These are phyloP conservation scores for Passer montanus DNA, from an alignment of 2,113 vertebrate genomes.

Conservation along the genomic window DNA sequence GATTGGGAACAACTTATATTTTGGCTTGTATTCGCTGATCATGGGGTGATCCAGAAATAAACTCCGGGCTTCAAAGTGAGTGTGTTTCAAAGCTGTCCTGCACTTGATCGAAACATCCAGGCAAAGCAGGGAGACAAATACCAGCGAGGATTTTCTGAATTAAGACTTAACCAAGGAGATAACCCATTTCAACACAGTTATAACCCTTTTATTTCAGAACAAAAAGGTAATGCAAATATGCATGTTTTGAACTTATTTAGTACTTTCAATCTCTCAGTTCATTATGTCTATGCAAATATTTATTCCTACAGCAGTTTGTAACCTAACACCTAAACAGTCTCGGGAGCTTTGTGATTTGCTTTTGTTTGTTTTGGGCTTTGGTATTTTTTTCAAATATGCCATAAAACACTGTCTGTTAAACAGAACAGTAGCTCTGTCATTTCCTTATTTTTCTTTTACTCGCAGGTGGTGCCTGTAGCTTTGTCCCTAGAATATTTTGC, in stretches of 20 bases:
- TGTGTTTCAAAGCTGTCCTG: conserved; percentile 66
- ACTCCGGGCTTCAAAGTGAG: conserved; percentile 77
- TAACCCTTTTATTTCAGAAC: conserved; percentile 35
- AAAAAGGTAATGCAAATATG: conserved; percentile 74
- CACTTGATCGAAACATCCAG: conserved; percentile 69
- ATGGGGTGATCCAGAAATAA: conserved; percentile 85
- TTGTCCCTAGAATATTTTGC: not conserved
- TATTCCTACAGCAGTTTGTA: not conserved
- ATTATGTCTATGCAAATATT: not conserved
- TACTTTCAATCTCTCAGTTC: not conserved
- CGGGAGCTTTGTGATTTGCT: not conserved
- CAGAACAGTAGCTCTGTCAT: not conserved
- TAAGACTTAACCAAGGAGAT: conserved; percentile 52
- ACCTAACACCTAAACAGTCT: not conserved
- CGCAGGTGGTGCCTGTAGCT: not conserved
- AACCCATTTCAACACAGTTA: not conserved
- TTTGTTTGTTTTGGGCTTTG: not conserved
- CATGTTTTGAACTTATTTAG: conserved; percentile 55
- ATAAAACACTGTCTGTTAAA: not conserved
- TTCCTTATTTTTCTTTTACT: not conserved
- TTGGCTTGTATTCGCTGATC: conserved; percentile 78
- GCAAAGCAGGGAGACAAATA: conserved; percentile 62
- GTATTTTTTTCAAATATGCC: not conserved
- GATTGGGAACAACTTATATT: conserved; percentile 76
- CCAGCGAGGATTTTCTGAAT: conserved; percentile 64